These are phyloP conservation scores for Drosophila rubida DNA, from an alignment of 2,888 invertebrate species.

Conservation along the genomic window DNA sequence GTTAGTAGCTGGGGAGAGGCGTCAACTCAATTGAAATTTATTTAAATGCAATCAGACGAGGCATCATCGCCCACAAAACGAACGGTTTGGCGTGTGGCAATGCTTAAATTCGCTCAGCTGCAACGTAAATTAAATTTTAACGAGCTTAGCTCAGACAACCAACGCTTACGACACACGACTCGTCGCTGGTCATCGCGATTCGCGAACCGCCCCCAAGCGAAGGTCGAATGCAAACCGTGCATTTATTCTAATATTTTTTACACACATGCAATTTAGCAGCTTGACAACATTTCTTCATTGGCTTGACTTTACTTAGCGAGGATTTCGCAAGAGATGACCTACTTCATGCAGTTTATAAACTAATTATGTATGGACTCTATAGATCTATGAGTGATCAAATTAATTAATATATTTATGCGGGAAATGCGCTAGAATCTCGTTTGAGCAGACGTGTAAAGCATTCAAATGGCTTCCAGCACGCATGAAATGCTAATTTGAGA, in stretches of 20 bases:
- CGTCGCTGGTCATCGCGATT: not conserved
- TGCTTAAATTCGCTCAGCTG: conserved; percentile 11
- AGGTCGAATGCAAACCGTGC: conserved; percentile 36
- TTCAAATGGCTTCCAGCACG: conserved; percentile 15
- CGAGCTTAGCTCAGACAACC: conserved; percentile 22
- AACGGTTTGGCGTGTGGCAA: conserved; percentile 27
- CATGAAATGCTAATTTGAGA: conserved; percentile 49
- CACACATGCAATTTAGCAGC: not conserved
- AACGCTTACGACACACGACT: conserved; percentile 16
- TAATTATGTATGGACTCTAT: too few relatives aligned
- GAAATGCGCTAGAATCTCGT: conserved; percentile 22
- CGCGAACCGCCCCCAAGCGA: not conserved
- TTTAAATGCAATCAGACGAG: conserved; percentile 72
- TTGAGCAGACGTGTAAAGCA: conserved; percentile 21
- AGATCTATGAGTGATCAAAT: conserved; percentile 8
- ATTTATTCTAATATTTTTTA: conserved; percentile 27
- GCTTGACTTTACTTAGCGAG: too few relatives aligned
- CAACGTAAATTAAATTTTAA: conserved; percentile 40
- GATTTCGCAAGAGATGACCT: too few relatives aligned
- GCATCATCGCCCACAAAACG: conserved; percentile 56
- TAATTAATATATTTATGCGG: not conserved
- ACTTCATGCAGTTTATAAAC: too few relatives aligned
- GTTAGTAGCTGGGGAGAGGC: conserved; percentile 51
- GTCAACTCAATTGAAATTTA: conserved; percentile 76
- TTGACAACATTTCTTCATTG: not conserved